Base-by-base conservation (phyloP, 1,140 invertebrate genomes). In the Pseudomyrmex flavicornis region DNA sequence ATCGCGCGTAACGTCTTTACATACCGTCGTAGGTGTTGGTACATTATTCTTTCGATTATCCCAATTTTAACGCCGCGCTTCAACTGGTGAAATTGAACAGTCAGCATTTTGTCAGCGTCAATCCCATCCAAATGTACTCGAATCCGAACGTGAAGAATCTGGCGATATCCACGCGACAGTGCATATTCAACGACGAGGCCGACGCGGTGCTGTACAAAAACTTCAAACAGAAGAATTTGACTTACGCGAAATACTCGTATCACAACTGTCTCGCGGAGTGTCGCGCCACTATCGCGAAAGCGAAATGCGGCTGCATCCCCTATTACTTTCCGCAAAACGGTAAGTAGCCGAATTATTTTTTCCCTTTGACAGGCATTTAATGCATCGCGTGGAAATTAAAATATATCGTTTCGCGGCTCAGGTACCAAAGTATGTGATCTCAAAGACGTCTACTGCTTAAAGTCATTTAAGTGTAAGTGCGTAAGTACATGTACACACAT, bases 201-300 rank as follows among this genome's bases (percentile, higher is more conserved):
- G 54, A 85, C 12, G 10, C 88, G 15, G 44, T 86, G 84, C 0
- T 83, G 94, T 13, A 85, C 20, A 8, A 54, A 0, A 61, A 88
- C 0, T 85, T 89, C 1, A 94, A 95, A 13, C 87, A 88, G 1
- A 75, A 10, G 2, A 83, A 86, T 44, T 84, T 89, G 7, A 76
- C 59, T 22, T 84, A 59, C 8, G 65, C 48, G 0, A 92, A 92
- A 0, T 96, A 96, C 73, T 95, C 95, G 0, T 96, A 95, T 80
- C 94, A 95, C 72, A 97, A 97, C 86, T 97, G 96, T 87, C 93
- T 96, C 92, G 92, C 94, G 0, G 95, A 95, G 72, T 95, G 95
- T 85, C 93, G 95, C 20, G 91, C 95, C 13, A 88, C 90, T 8
- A 91, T 95, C 15, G 93, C 95, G 1, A 89, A 92, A 1, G 76